These are phyloP conservation scores for Zeugodacus cucurbitae DNA, from an alignment of 1,140 invertebrate genomes.

Conservation along the genomic window DNA sequence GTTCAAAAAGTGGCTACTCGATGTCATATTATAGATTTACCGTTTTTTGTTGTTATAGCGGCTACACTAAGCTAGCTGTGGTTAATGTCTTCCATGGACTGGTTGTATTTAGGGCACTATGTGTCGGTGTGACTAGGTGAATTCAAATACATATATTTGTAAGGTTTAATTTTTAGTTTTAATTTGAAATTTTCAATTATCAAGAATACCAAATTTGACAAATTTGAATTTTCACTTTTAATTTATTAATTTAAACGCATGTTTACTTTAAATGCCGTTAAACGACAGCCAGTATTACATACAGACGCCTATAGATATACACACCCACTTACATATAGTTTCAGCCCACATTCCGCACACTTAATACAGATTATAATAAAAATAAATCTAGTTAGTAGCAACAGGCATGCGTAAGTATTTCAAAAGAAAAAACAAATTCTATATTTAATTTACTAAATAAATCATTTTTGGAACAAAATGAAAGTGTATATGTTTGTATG, in stretches of 20 bases:
- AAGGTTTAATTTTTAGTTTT: too few relatives aligned
- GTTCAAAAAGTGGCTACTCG: too few relatives aligned
- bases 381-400: neutral
- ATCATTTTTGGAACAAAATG: neutral
- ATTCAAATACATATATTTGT: too few relatives aligned
- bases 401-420: neutral
- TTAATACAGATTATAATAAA: neutral
- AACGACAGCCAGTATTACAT: neutral
- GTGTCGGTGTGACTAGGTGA: too few relatives aligned
- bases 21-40: too few relatives aligned
- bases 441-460: neutral
- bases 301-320: too few relatives aligned
- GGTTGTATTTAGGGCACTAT: too few relatives aligned
- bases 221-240: neutral
- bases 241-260: neutral
- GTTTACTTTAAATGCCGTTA: neutral
- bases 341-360: neutral
- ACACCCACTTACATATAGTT: neutral
- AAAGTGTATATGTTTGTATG: neutral
- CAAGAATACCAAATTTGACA: too few relatives aligned
- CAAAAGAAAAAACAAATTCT: neutral
- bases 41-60: too few relatives aligned
- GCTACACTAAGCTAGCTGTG: too few relatives aligned
- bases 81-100: too few relatives aligned
- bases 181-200: too few relatives aligned